Percentiles rank a stretch among this genome's conserved stretches.
Evolutionary conservation across 2,888 invertebrate genomes (phyloP).

Genomic region (Thera britannica): DNA sequence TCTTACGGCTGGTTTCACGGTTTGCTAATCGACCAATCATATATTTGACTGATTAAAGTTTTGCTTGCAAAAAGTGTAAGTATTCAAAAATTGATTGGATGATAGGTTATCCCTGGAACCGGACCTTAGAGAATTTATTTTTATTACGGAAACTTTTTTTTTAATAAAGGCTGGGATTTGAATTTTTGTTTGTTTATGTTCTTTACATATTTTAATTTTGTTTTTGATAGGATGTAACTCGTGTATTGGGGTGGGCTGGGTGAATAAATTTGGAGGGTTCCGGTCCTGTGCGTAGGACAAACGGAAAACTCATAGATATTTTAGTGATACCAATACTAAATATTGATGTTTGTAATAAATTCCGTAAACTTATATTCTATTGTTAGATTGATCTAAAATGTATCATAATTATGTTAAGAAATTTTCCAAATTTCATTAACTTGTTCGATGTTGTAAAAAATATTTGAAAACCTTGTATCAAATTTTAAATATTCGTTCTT

Average conservation of each 20-base stretch:
- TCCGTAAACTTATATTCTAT: not conserved
- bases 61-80: too few species aligned
- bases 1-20: too few species aligned
- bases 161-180: slow-evolving; percentile 54
- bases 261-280: not conserved
- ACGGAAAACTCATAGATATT: not conserved
- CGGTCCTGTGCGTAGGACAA: not conserved
- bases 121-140: not conserved
- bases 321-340: not conserved
- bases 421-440: not conserved
- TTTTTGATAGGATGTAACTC: not conserved
- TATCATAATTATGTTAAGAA: not conserved
- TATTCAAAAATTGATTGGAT: too few species aligned
- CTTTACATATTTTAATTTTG: not conserved
- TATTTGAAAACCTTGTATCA: not conserved
- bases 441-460: not conserved
- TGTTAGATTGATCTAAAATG: not conserved
- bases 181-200: too few species aligned
- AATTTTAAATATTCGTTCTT: not conserved
- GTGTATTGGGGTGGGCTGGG: too few species aligned
- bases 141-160: slow-evolving; percentile 41
- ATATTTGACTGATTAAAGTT: too few species aligned
- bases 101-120: too few species aligned
- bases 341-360: not conserved
- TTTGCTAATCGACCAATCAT: too few species aligned